A percentile compares a stretch with the other conserved stretches of the same genome.
These are phyloP conservation scores for Zygothrica quintamaculata DNA, from an alignment of 2,888 invertebrate species.

Conservation along the genomic window DNA sequence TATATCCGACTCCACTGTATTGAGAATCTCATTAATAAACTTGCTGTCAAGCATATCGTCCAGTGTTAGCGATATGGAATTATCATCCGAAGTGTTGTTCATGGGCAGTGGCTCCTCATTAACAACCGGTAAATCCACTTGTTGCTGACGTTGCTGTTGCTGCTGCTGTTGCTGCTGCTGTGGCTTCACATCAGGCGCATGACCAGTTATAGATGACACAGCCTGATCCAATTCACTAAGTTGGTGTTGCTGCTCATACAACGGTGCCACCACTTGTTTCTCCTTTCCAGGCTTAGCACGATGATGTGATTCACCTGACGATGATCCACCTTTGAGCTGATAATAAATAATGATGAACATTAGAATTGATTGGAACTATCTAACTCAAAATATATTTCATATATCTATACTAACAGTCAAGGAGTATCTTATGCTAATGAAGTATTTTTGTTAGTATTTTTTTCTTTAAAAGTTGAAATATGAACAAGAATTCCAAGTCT, in stretches of 20 bases:
- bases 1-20: conserved; percentile 75
- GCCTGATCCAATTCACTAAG: conserved; percentile 76
- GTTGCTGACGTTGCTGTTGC: conserved; percentile 50
- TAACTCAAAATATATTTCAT: no score
- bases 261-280: conserved; percentile 49
- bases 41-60: conserved; percentile 83
- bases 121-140: conserved; percentile 45
- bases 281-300: conserved; percentile 64
- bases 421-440: background rate
- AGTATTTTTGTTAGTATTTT: background rate
- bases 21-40: conserved; percentile 82
- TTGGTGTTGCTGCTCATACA: conserved; percentile 56
- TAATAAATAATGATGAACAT: conserved; percentile 4
- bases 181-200: conserved; percentile 32
- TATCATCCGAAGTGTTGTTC: conserved; percentile 80
- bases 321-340: conserved; percentile 52
- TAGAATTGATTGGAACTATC: no score
- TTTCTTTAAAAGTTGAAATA: no score
- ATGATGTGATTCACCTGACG: conserved; percentile 45
- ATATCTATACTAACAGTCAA: no score
- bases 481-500: background rate
- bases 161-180: conserved; percentile 35
- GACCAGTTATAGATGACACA: conserved; percentile 79
- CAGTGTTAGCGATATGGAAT: conserved; percentile 80
- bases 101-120: conserved; percentile 62